Evolutionary conservation across 2,888 invertebrate genomes (phyloP), one percentile per base, ranked within the genome.

Genomic region (Eupithecia tripunctaria): DNA sequence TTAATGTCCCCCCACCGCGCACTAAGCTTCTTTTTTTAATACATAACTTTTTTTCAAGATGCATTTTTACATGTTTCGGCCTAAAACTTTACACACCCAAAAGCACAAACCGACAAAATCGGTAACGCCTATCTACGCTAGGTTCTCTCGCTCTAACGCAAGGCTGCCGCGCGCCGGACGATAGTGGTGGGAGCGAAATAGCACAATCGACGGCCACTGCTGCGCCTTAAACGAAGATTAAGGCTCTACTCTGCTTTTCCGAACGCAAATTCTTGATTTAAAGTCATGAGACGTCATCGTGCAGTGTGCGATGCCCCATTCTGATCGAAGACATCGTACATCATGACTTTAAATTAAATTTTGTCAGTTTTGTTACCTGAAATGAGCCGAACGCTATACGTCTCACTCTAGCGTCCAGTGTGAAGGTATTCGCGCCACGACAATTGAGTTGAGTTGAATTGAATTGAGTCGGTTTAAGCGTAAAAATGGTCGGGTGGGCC

Each of bases 1-100:
- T 91, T 93, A 93, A 92, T 91, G 91, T 89, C 92, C 92, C 93
- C 43, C 94, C 89, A 88, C 92, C 90, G 91, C 92, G 93, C 91
- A 93, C 94, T 93, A 92, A 93, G 90, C 90, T 92, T 94, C 94
- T 94, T 94, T 94, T 94, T 94, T 94, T 92, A 94, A 94, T 94
- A 94, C 94, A 94, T 94, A 94, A 94, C 94, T 94, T 94, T 94
- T 94, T 94, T 94, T 93, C 93, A 94, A 94, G 94, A 94, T 94
- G 94, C 94, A 94, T 94, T 94, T 94, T 94, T 94, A 94, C 94
- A 94, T 93, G 94, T 94, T 94, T 93, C 93, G 93, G 93, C 93
- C 94, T 94, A 94, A 94, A 94, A 94, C 93, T 94, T 94, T 94
- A 93, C 94, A 93, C 94, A 93, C 93, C 94, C 94, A 93, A 88